phyloP scores from a whole-genome alignment of 2,888 invertebrate species.

The Galerucella pusilla region DNA sequence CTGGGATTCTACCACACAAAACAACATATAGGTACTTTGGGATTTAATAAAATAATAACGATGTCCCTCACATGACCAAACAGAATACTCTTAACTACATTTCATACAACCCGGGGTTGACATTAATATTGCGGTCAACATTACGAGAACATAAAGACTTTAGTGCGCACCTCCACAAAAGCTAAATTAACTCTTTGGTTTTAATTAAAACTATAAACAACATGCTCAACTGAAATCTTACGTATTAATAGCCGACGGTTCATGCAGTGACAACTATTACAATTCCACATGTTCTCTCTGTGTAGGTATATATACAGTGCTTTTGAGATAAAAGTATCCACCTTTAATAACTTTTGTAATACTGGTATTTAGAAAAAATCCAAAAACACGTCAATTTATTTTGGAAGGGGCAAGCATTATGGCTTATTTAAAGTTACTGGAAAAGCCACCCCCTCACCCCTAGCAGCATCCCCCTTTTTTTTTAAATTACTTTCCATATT shows the following conservation, averaged over 20 bases:
- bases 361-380: too few relatives aligned
- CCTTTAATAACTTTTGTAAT: too few relatives aligned
- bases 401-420: too few relatives aligned
- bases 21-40: background rate
- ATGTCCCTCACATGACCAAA: background rate
- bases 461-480: too few relatives aligned
- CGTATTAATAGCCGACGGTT: conserved; percentile 33
- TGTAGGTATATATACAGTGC: conserved; percentile 15
- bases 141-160: conserved; percentile 39
- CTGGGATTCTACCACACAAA: background rate
- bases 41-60: background rate
- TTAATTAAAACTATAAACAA: conserved; percentile 48
- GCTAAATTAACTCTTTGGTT: conserved; percentile 42
- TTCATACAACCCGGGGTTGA: conserved; percentile 1
- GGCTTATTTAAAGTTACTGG: too few relatives aligned
- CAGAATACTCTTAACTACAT: conserved; percentile 6
- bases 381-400: too few relatives aligned
- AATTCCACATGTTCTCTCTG: conserved; percentile 17
- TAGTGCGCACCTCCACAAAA: conserved; percentile 32
- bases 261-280: conserved; percentile 38
- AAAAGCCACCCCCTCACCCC: too few relatives aligned
- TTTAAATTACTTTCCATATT: too few relatives aligned
- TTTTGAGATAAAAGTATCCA: too few relatives aligned
- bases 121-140: conserved; percentile 41
- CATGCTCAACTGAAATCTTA: conserved; percentile 37